Evolutionary conservation across 2,797 vertebrate species (phyloP).

Genomic region (Ciconia nigra): DNA sequence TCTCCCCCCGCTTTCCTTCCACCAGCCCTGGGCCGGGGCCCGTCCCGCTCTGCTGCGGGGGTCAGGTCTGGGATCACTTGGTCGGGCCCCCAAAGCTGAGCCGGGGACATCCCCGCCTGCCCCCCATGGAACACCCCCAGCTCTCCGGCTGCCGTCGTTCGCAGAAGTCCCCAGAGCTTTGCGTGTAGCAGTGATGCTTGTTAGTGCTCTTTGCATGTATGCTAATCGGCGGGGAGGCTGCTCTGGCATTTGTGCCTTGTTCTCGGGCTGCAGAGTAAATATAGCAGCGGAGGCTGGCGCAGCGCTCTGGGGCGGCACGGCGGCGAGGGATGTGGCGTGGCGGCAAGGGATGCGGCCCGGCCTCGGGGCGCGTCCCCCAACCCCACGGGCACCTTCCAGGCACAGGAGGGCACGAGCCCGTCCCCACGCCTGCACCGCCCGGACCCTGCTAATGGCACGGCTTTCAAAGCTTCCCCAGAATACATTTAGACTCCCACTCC

Average conservation of each 20-base stretch:
- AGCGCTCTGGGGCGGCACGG: neutral
- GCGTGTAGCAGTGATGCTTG: neutral
- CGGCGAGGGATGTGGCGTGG: neutral
- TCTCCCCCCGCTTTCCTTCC: neutral
- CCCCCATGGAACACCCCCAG: neutral
- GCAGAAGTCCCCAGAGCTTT: neutral
- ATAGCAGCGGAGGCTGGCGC: neutral
- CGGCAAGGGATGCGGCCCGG: neutral
- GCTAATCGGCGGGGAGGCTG: neutral
- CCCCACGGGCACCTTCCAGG: rapidly evolving
- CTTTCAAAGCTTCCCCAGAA: neutral
- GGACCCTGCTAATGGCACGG: neutral
- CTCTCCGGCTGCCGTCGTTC: rapidly evolving
- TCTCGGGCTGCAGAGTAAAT: neutral
- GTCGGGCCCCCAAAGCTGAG: rapidly evolving
- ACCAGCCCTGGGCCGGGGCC: neutral
- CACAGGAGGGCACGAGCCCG: neutral
- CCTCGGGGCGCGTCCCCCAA: rapidly evolving
- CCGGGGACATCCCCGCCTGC: neutral
- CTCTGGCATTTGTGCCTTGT: neutral
- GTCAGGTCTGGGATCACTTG: rapidly evolving
- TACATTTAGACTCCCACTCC: slow-evolving; percentile 4
- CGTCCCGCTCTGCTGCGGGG: rapidly evolving
- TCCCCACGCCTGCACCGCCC: rapidly evolving
- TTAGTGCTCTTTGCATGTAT: neutral